phyloP scores from a whole-genome alignment of 2,797 vertebrate species.

The Platalea minor region DNA sequence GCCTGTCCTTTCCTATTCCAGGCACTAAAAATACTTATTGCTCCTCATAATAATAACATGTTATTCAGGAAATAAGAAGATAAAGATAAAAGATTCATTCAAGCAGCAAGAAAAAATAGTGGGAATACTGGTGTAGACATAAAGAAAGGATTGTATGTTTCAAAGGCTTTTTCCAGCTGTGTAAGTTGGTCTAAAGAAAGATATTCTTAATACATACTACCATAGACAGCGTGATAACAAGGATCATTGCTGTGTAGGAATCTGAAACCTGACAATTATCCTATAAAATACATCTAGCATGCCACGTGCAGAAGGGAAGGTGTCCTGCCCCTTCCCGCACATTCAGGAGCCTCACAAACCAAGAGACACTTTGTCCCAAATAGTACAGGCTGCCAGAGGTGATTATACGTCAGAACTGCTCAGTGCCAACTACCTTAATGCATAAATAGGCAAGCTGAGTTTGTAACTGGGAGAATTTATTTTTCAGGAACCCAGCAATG shows the following conservation, averaged over 20 bases:
- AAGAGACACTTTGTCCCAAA: neutral
- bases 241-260: neutral
- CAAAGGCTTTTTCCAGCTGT: neutral
- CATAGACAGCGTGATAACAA: neutral
- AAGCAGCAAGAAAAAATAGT: neutral
- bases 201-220: neutral
- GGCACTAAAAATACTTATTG: neutral
- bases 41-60: neutral
- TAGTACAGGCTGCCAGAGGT: neutral
- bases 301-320: neutral
- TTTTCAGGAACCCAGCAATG: neutral
- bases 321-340: neutral
- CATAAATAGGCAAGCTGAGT: neutral
- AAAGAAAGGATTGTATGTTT: neutral
- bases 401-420: neutral
- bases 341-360: neutral
- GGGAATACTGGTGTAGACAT: neutral
- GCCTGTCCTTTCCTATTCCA: neutral
- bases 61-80: neutral
- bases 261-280: neutral
- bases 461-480: neutral
- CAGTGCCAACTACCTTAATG: neutral
- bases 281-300: neutral
- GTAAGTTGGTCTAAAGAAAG: neutral
- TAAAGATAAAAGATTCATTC: neutral